phyloP scores from a whole-genome alignment of 2,888 invertebrate genomes.

The Cosmopolites sordidus region DNA sequence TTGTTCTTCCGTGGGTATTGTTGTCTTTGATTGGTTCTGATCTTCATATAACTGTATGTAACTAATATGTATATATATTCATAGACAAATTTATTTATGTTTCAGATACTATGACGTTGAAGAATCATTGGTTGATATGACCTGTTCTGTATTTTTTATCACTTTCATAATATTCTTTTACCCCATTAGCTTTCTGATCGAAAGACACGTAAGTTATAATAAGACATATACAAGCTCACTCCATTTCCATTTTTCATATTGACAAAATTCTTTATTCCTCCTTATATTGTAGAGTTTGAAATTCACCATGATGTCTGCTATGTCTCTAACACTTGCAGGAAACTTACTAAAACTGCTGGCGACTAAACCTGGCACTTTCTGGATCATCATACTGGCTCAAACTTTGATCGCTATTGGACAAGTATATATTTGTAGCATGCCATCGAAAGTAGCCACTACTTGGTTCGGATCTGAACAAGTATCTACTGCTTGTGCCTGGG shows the following conservation, averaged over 20 bases:
- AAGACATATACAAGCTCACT: no score
- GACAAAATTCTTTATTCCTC: background rate
- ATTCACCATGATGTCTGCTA: conserved; percentile 51
- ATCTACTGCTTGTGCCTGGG: conserved; percentile 88
- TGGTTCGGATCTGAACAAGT: conserved; percentile 94
- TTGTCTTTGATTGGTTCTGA: no score
- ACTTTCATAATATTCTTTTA: conserved; percentile 92
- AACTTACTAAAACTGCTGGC: conserved; percentile 60
- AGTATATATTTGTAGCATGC: conserved; percentile 62
- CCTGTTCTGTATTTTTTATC: conserved; percentile 94
- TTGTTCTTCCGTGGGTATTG: no score
- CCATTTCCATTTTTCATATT: background rate
- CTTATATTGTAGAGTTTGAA: conserved; percentile 52
- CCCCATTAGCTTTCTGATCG: conserved; percentile 81
- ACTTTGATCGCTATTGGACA: conserved; percentile 55
- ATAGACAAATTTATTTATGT: no score
- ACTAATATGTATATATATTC: no score
- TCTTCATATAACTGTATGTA: no score
- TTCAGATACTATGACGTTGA: conserved; percentile 65
- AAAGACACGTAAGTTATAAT: conserved; percentile 39
- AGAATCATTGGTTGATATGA: conserved; percentile 78
- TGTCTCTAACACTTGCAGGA: conserved; percentile 55
- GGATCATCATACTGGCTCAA: conserved; percentile 59
- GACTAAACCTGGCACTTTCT: conserved; percentile 56
- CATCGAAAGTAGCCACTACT: conserved; percentile 63